Conservation (phyloP, 2,888 invertebrate species). For the Parnassius orleans region DNA sequence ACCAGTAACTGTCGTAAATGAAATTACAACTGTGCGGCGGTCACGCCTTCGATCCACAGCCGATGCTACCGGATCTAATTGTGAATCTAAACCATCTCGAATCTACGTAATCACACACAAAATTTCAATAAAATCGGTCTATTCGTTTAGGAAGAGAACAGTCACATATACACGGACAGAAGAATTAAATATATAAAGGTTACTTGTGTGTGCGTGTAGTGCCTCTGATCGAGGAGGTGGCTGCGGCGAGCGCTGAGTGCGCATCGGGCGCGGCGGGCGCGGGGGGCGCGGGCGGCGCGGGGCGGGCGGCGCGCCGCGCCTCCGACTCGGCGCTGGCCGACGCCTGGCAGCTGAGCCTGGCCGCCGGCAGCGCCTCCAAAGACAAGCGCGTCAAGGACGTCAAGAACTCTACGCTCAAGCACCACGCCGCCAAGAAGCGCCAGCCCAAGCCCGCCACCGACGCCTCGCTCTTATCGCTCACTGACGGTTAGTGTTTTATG, state of each 20-base stretch:
- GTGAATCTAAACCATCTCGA: too few relatives aligned
- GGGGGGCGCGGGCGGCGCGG: constrained; percentile 80
- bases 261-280: constrained; percentile 72
- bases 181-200: too few relatives aligned
- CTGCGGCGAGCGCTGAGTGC: constrained; percentile 41
- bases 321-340: constrained; percentile 92
- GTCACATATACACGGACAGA: too few relatives aligned
- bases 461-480: constrained; percentile 45
- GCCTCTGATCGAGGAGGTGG: constrained; percentile 57
- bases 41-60: too few relatives aligned
- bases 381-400: constrained; percentile 93
- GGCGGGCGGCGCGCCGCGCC: constrained; percentile 82
- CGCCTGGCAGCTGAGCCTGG: constrained; percentile 89
- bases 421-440: constrained; percentile 63
- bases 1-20: too few relatives aligned
- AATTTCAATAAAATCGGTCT: too few relatives aligned
- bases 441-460: constrained; percentile 54
- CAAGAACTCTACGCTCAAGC: constrained; percentile 82
- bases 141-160: too few relatives aligned
- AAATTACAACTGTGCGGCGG: too few relatives aligned
- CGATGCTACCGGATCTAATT: too few relatives aligned
- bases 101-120: too few relatives aligned
- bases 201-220: constrained; percentile 32
- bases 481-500: constrained; percentile 48
- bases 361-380: constrained; percentile 93